Percentiles rank a stretch among this genome's conserved stretches.
These are phyloP conservation scores for Acinonyx jubatus DNA, from an alignment of 2,113 vertebrate species.

Conservation along the genomic window DNA sequence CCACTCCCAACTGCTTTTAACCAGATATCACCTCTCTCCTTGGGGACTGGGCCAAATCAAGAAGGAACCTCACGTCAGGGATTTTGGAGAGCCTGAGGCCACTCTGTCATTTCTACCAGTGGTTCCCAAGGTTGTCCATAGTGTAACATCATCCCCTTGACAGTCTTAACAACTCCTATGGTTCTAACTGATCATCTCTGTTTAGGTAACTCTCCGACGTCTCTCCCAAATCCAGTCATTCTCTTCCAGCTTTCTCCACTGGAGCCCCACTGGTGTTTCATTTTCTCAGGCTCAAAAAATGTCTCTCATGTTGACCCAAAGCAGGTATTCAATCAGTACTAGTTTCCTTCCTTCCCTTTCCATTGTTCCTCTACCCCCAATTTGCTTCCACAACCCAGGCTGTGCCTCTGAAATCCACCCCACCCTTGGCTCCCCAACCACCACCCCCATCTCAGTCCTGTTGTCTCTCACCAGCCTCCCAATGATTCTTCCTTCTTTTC, in stretches of 20 bases:
- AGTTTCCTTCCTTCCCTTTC: background rate
- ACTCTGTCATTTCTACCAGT: background rate
- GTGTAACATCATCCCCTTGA: background rate
- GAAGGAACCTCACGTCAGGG: background rate
- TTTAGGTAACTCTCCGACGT: background rate
- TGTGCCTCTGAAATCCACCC: background rate
- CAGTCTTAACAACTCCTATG: background rate
- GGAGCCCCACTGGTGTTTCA: background rate
- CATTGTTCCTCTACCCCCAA: background rate
- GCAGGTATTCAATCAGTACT: background rate
- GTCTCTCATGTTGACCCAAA: background rate
- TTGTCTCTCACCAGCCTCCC: background rate
- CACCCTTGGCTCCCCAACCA: background rate
- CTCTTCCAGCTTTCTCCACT: background rate
- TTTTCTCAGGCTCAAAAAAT: background rate
- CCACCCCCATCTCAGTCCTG: background rate
- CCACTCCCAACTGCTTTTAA: background rate
- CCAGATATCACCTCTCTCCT: background rate
- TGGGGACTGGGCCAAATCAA: background rate
- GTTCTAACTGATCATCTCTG: background rate
- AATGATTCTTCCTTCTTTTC: background rate
- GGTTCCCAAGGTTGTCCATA: background rate
- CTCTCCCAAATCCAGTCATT: background rate
- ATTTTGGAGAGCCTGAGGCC: background rate
- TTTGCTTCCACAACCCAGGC: background rate